Evolutionary conservation across 2,113 vertebrate species (phyloP), one percentile per base, ranked within the genome.

Genomic region (Oceanites oceanicus): DNA sequence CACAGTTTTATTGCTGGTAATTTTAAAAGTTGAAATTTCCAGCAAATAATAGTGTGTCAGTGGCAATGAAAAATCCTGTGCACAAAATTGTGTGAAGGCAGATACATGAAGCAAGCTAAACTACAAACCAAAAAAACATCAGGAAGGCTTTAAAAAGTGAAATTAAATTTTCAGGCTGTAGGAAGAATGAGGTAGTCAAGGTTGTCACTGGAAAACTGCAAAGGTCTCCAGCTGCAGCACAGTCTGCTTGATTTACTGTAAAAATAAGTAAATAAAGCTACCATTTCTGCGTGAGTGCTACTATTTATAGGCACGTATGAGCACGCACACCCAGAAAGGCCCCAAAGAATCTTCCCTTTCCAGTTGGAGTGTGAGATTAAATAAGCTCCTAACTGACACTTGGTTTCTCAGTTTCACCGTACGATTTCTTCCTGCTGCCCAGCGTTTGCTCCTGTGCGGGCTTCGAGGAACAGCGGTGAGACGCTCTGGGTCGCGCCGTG

Each of bases 281-380:
- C 38, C 13, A 1, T 45, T 47, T 38, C 63, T 49, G 2, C 1
- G 3, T 20, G 30, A 20, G 11, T 13, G 8, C 20, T 3, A 0
- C 36, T 38, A 7, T 36, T 38, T 19, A 4, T 13, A 19, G n/a
- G 56, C 30, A 19, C 7, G 5, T 5, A 7, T 2, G 13, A 71
- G 50, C 58, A n/a, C 3, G 4, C 16, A 34, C 14, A 13, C 44
- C 14, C 36, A 23, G 25, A 8, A 23, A 7, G 42, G 45, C 79
- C 63, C 63, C 0, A 6, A 65, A 30, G 65, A 65, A n/a, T 18
- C 50, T 56, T 56, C 56, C 47, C 56, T 18, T 71, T 36, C 25
- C 40, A 29, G 34, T 8, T n/a, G 47, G 38, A 59, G 30, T 8
- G n/a, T 25, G 66, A 63, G 59, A 45, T 59, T 55, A 58, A 68